Percentiles rank a stretch among this genome's conserved stretches.
phyloP scores from a whole-genome alignment of 1,140 invertebrate genomes.

The honey bee (Apis mellifera) region Amel_HAv3.1 CM009931.2:16858001-16858500 shows the following conservation, averaged over 20 bases:
- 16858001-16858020: slow-evolving; percentile 8
- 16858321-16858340: slow-evolving; percentile 38
- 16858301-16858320: not conserved
- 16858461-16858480: slow-evolving; percentile 8
- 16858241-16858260: too few relatives aligned
- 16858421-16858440: not conserved
- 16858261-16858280: not conserved
- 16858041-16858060: not conserved
- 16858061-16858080: not conserved
- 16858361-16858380: slow-evolving; percentile 26
- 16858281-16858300: slow-evolving; percentile 20
- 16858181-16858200: slow-evolving; percentile 8
- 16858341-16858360: slow-evolving; percentile 39
- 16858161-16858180: slow-evolving; percentile 58
- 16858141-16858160: slow-evolving; percentile 47
- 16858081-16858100: slow-evolving; percentile 27
- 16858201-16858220: slow-evolving; percentile 33
- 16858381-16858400: slow-evolving; percentile 20
- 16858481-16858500: slow-evolving; percentile 14
- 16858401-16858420: slow-evolving; percentile 33
- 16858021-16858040: slow-evolving; percentile 32
- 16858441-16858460: not conserved
- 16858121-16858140: slow-evolving; percentile 62
- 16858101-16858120: slow-evolving; percentile 40
- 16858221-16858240: slow-evolving; percentile 30